Base-by-base conservation (phyloP, 2,888 invertebrate genomes). In the Orgyia antiqua region DNA sequence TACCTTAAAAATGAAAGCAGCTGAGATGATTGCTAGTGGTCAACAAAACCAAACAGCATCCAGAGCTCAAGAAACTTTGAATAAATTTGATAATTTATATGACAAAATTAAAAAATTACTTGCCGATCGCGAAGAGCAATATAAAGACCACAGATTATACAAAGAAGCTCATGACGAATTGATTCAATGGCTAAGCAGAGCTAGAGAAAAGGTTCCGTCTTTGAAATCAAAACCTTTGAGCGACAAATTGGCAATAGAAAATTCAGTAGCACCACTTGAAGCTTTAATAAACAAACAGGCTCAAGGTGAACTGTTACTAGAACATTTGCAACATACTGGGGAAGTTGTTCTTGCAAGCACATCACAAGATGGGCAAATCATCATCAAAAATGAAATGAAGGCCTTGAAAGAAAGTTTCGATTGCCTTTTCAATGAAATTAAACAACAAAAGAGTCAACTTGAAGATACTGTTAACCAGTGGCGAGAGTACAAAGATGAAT, bases 111-210 rank as follows among this genome's bases (percentile, higher is more conserved):
- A 93, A 68, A 92, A 91, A 66, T 63, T 96, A 17, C 79, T 95
- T 8, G 80, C 88, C 2, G 94, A 95, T 59, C 89, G 95, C 10
- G 95, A 95, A 68, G 92, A 93, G 57, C 94, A 96, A 62, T 95
- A 93, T 60, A 92, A 93, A 61, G 95, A 97, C 67, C 96, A 97
- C 61, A 90, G 94, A 40, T 72, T 92, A 1, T 98, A 96, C 68
- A 97, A 97, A 66, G 96, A 96, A 75, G 94, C 96, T 3, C 93
- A 94, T 45, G 96, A 97, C 60, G 96, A 96, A 60, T 88, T 97
- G 9, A 93, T 93, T 27, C 91, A 93, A 31, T 98, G 97, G 97
- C 88, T 98, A 42, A 92, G 91, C 31, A 88, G 96, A 48, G 94
- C 96, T 0, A 90, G 95, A 42, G 96, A 97, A 75, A 96, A 95